Evolutionary conservation across 2,113 vertebrate species (phyloP).

Genomic region (Plecotus auritus): DNA sequence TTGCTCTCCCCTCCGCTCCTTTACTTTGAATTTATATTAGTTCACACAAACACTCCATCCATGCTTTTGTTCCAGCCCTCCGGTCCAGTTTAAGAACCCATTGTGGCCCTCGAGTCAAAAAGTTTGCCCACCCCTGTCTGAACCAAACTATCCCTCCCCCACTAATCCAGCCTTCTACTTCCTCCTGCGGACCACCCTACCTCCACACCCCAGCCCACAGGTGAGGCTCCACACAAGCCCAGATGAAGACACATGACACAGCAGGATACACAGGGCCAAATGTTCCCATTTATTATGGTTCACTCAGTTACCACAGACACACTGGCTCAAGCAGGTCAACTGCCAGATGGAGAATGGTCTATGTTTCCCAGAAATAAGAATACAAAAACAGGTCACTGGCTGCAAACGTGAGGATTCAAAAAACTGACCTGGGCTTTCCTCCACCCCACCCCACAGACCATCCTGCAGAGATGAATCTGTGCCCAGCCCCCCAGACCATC

Average conservation of each 20-base stretch:
- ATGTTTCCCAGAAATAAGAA: conserved; percentile 49
- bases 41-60: no score
- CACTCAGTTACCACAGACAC: conserved; percentile 51
- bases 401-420: conserved; percentile 9
- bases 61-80: no score
- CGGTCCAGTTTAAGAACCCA: no score
- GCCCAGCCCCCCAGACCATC: not conserved
- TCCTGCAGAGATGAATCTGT: not conserved
- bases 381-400: conserved; percentile 42
- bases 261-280: conserved; percentile 41
- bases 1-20: no score
- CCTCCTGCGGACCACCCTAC: not conserved
- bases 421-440: not conserved
- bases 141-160: not conserved
- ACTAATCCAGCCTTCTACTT: not conserved
- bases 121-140: no score
- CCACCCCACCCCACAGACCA: not conserved
- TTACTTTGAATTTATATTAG: no score
- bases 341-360: conserved; percentile 45
- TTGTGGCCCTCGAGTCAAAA: no score
- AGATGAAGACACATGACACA: conserved; percentile 36
- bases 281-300: conserved; percentile 67
- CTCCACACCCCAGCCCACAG: not conserved
- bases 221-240: not conserved
- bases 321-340: conserved; percentile 57